Percentiles rank a stretch among this genome's conserved stretches.
phyloP scores from a whole-genome alignment of 64 coral and sea anemone genomes.

The Dendronephthya gigantea region DNA sequence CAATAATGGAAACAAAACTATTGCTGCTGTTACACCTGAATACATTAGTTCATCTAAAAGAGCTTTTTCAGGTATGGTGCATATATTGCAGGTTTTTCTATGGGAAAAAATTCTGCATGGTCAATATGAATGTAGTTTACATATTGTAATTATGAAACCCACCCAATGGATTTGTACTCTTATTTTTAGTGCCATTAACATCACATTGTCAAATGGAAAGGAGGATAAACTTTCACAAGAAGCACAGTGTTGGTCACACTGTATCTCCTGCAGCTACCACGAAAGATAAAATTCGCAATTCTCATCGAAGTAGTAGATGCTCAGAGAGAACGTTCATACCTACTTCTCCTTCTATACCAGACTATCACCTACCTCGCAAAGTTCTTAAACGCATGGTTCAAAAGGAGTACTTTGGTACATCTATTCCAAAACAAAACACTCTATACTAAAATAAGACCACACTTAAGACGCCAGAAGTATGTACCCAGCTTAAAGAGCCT shows the following conservation, averaged over 20 bases:
- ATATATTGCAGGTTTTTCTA: too few species aligned
- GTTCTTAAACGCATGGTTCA: slow-evolving; percentile 68
- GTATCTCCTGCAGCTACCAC: not conserved
- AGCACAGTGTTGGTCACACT: not conserved
- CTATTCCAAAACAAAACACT: slow-evolving; percentile 64
- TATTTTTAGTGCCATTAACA: not conserved
- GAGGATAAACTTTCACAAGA: slow-evolving; percentile 13
- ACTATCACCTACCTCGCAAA: slow-evolving; percentile 51
- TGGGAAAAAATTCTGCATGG: too few species aligned
- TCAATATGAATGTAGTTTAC: too few species aligned
- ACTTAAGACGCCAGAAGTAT: too few species aligned
- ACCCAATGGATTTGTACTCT: not conserved
- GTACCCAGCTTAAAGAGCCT: too few species aligned
- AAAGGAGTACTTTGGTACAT: slow-evolving; percentile 85
- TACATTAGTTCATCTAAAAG: not conserved
- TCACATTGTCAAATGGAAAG: not conserved
- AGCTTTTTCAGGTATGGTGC: not conserved
- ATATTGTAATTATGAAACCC: too few species aligned
- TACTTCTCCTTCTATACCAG: slow-evolving; percentile 61
- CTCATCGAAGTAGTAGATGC: not conserved
- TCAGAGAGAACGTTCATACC: slow-evolving; percentile 41
- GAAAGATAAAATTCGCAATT: slow-evolving; percentile 15
- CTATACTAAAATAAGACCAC: slow-evolving; percentile 53
- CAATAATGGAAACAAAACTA: too few species aligned
- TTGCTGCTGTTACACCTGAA: not conserved